A percentile compares a stretch with the other conserved stretches of the same genome.
These are phyloP conservation scores for Anthopleura sola DNA, from an alignment of 64 coral and sea anemone species.

Conservation along the genomic window DNA sequence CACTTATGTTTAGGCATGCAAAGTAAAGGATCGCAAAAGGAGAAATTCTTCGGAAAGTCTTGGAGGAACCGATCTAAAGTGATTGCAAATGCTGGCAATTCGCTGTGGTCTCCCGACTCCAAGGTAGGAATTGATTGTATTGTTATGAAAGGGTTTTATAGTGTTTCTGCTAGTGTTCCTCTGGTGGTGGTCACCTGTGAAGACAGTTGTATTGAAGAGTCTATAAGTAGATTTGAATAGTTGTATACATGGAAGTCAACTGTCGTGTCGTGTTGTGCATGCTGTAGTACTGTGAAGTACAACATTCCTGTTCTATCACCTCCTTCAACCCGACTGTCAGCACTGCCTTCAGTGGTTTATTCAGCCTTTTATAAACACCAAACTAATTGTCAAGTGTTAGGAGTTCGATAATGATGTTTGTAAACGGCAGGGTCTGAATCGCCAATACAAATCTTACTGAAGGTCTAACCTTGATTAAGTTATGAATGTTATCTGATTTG, in stretches of 20 bases:
- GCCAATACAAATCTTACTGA: neutral
- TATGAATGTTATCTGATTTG: slow-evolving; percentile 26
- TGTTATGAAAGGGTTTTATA: neutral
- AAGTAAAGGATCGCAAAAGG: slow-evolving; percentile 78
- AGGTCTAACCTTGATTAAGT: neutral
- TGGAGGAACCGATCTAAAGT: slow-evolving; percentile 90
- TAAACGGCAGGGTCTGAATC: slow-evolving; percentile 29
- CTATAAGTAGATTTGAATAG: slow-evolving; percentile 12
- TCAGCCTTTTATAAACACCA: slow-evolving; percentile 22
- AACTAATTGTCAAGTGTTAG: neutral
- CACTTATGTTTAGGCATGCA: slow-evolving; percentile 75
- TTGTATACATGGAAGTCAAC: neutral
- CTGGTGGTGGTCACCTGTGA: neutral
- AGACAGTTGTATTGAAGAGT: slow-evolving; percentile 9
- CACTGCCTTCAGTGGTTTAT: slow-evolving; percentile 18
- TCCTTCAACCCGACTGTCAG: slow-evolving; percentile 34
- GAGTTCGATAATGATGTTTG: slow-evolving; percentile 39
- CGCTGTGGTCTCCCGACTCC: slow-evolving; percentile 61
- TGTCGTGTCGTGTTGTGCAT: neutral
- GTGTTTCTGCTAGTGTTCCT: neutral
- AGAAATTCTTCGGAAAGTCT: slow-evolving; percentile 75
- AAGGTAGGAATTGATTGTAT: neutral
- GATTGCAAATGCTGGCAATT: slow-evolving; percentile 82
- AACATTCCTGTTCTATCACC: slow-evolving; percentile 41
- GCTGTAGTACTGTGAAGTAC: neutral